A percentile compares a stretch with the other conserved stretches of the same genome.
Conservation (phyloP, 2,888 invertebrate species). For the Oeneis ivallda region DNA sequence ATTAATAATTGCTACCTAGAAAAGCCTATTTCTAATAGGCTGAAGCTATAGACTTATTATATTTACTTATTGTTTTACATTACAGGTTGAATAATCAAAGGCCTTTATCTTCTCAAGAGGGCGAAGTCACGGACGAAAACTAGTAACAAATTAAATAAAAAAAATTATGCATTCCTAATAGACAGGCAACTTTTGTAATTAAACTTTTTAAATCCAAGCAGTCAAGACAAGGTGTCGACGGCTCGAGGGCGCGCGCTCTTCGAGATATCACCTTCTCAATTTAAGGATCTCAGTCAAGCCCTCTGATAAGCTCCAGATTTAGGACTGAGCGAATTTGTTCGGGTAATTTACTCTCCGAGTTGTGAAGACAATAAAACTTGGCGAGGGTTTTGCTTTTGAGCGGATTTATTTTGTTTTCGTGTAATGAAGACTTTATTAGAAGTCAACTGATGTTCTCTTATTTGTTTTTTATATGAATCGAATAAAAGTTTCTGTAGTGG, state of each 20-base stretch:
- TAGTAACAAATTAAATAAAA: background rate
- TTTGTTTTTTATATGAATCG: background rate
- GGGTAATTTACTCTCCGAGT: conserved; percentile 77
- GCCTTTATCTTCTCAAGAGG: too few relatives aligned
- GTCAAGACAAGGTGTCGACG: conserved; percentile 63
- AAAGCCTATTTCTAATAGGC: too few relatives aligned
- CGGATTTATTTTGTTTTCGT: conserved; percentile 61
- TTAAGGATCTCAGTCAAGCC: conserved; percentile 68
- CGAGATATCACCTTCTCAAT: conserved; percentile 74
- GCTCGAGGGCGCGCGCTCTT: conserved; percentile 60
- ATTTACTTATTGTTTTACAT: too few relatives aligned
- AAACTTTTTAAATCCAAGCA: conserved; percentile 72
- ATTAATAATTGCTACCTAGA: too few relatives aligned
- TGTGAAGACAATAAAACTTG: conserved; percentile 78
- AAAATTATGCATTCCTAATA: conserved; percentile 40
- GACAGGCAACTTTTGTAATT: conserved; percentile 62
- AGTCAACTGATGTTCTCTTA: conserved; percentile 47
- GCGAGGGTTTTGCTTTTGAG: conserved; percentile 62
- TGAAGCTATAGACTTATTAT: too few relatives aligned
- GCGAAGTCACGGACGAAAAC: too few relatives aligned
- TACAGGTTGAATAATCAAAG: too few relatives aligned
- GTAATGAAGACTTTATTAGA: conserved; percentile 62
- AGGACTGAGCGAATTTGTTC: conserved; percentile 77
- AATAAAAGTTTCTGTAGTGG: background rate
- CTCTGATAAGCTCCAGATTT: conserved; percentile 76